Evolutionary conservation across 2,113 vertebrate genomes (phyloP).

Genomic region (Uria aalge): DNA sequence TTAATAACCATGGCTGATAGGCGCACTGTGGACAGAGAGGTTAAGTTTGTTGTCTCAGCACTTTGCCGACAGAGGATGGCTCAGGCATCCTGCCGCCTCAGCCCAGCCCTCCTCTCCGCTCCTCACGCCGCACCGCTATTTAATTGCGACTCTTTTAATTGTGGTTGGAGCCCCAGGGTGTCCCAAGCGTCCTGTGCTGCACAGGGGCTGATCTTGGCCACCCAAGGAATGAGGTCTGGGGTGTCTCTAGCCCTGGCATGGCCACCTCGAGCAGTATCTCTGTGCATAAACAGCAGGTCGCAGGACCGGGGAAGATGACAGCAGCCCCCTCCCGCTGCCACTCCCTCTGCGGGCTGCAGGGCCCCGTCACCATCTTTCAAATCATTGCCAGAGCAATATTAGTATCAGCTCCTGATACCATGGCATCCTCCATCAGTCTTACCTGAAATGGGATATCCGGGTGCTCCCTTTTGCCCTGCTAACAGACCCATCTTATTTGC

Average conservation of each 20-base stretch:
- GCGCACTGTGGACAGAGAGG: slow-evolving; percentile 73
- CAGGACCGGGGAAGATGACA: neutral
- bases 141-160: neutral
- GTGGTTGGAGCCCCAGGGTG: neutral
- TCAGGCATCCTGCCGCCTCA: slow-evolving; percentile 41
- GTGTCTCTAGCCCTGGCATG: neutral
- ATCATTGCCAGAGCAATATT: neutral
- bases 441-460: neutral
- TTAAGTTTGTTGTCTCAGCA: slow-evolving; percentile 87
- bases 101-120: neutral
- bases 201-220: no score
- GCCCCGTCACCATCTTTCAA: neutral
- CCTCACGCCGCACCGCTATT: rapidly evolving
- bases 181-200: neutral
- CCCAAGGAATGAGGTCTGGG: neutral
- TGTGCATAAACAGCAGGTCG: neutral
- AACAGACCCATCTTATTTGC: neutral
- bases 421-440: neutral
- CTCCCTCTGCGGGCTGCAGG: neutral
- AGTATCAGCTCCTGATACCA: neutral
- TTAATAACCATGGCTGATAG: slow-evolving; percentile 81
- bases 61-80: slow-evolving; percentile 71
- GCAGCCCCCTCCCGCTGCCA: neutral
- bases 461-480: neutral
- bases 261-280: neutral